Evolutionary conservation across 2,888 invertebrate species (phyloP), one percentile per base, ranked within the genome.

Genomic region (Oscheius sp.): DNA sequence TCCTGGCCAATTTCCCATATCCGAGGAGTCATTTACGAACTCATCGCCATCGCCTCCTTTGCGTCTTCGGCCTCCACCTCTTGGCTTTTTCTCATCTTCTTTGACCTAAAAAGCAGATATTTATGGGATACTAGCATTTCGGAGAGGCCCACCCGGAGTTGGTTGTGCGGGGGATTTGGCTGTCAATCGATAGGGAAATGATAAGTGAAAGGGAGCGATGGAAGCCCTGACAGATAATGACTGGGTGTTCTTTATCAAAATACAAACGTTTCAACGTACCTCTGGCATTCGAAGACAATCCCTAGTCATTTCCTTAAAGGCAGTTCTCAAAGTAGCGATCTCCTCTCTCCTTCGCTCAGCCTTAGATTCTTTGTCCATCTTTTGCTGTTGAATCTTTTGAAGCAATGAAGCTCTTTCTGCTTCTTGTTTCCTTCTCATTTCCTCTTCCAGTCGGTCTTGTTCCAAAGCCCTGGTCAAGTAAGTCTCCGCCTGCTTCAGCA

Each of bases 381-480:
- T 48, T 34, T 67, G 55, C 10, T 50, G 37, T 37, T 61, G 6
- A 31, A 68, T 12, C 27, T 33, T 46, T n/a, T 33, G 25, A 33
- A 48, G 1, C 33, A 68, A 31, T 0, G 68, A 46, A 20, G 29
- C 52, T 29, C 70, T 33, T 29, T 55, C 50, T 52, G 65, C 65
- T 34, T 79, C 76, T 50, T 80, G 78, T 57, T 74, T 74, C 42
- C 39, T 64, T 42, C 65, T 55, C 33, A 95, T 89, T 82, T 92
- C 91, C 82, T 92, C 91, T 86, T 96, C 96, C 88, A 96, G 95
- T 87, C 95, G 95, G 87, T 96, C 96, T 65, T 95, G 91, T 81
- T 93, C 93, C 89, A 50, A 96, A 94, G 83, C 96, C 4, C 72
- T 37, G 6, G 55, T 58, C 37, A 74, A 65, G 34, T 72, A 74